phyloP scores from a whole-genome alignment of 2,113 vertebrate species.

The Seriola quinqueradiata region DNA sequence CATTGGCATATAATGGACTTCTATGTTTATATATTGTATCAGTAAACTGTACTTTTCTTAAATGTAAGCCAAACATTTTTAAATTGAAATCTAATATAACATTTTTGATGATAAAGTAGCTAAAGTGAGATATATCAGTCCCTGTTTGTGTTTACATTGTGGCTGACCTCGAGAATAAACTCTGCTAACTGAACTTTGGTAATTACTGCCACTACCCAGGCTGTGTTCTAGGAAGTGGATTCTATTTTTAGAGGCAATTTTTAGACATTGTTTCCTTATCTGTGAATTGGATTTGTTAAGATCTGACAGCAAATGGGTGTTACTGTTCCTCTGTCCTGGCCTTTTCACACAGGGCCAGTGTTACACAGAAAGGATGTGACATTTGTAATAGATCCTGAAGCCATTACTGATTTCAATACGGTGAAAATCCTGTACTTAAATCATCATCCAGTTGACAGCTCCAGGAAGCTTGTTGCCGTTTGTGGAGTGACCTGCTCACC shows the following conservation, averaged over 20 bases:
- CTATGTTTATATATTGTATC: neutral
- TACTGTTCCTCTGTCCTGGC: neutral
- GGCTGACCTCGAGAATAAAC: conserved; percentile 6
- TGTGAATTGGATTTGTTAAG: neutral
- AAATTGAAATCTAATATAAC: neutral
- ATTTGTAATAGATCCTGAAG: neutral
- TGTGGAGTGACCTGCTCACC: conserved; percentile 83
- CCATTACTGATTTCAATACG: neutral
- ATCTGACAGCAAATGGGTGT: conserved; percentile 1
- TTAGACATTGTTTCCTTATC: conserved; percentile 38
- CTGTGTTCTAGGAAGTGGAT: conserved; percentile 38
- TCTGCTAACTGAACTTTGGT: conserved; percentile 20
- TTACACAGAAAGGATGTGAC: neutral
- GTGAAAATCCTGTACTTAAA: neutral
- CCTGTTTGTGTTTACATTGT: conserved; percentile 4
- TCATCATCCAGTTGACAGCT: neutral
- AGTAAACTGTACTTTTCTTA: neutral
- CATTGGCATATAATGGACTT: no score
- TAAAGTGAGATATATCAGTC: neutral
- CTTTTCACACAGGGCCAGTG: neutral
- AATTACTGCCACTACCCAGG: neutral
- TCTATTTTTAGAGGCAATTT: conserved; percentile 56
- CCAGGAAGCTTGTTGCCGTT: neutral
- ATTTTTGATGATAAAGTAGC: neutral
- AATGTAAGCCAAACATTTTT: neutral